These are phyloP conservation scores for Drosophila mayaguana DNA, from an alignment of 2,888 invertebrate species.

Conservation along the genomic window DNA sequence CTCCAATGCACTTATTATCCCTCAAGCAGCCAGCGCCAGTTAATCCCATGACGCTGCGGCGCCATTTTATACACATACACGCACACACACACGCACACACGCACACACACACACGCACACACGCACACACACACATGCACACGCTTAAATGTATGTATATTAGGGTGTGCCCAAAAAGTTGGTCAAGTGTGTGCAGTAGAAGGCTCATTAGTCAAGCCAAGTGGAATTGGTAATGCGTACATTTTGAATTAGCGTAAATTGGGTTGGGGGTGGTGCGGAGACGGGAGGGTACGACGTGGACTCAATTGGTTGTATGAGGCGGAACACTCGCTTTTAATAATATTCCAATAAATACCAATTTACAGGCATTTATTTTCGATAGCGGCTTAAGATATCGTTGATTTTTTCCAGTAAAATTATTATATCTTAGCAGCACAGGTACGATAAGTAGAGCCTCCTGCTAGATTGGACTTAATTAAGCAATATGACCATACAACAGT, in stretches of 20 bases:
- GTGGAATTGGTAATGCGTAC: slow-evolving; percentile 53
- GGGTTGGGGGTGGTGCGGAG: too few relatives aligned
- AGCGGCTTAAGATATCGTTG: too few relatives aligned
- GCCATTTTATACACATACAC: slow-evolving; percentile 62
- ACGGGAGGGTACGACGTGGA: background rate
- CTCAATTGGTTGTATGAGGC: background rate
- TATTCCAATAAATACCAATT: background rate
- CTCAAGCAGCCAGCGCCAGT: slow-evolving; percentile 72
- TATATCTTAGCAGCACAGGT: too few relatives aligned
- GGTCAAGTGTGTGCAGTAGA: slow-evolving; percentile 54
- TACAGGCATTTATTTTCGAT: background rate
- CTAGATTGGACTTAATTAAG: too few relatives aligned
- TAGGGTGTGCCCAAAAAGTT: slow-evolving; percentile 71
- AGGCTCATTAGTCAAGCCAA: slow-evolving; percentile 67
- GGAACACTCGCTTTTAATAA: background rate
- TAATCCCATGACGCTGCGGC: slow-evolving; percentile 67
- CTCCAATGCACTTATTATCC: slow-evolving; percentile 80
- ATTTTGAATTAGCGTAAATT: background rate
- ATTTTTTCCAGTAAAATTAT: too few relatives aligned
- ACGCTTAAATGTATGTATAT: slow-evolving; percentile 36
- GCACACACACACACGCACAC: background rate
- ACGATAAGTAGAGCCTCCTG: too few relatives aligned
- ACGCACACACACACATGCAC: slow-evolving; percentile 4
- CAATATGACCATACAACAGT: too few relatives aligned
- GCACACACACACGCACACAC: slow-evolving; percentile 23